Percentiles rank a stretch among this genome's conserved stretches.
phyloP scores from a whole-genome alignment of 2,113 vertebrate genomes.

The Heloderma charlesbogerti region DNA sequence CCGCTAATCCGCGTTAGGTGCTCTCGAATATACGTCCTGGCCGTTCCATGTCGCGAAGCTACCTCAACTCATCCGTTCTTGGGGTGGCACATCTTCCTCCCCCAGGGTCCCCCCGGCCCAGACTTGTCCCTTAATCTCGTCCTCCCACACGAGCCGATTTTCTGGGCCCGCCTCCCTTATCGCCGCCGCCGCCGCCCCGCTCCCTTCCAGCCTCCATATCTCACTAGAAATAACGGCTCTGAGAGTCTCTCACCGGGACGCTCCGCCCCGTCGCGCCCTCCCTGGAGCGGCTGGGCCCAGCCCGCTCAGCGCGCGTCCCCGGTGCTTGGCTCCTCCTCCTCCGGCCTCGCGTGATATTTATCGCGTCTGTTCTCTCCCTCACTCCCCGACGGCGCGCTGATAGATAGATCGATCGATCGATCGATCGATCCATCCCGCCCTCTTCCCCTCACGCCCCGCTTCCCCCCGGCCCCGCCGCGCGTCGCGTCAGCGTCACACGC shows the following conservation, averaged over 20 bases:
- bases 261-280: neutral
- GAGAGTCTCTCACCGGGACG: neutral
- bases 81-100: neutral
- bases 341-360: conserved; percentile 62
- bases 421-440: neutral
- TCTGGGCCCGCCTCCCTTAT: neutral
- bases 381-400: neutral
- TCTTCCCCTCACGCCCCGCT: neutral
- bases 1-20: neutral
- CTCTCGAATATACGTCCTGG: neutral
- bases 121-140: neutral
- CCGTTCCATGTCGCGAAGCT: neutral
- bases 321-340: conserved; percentile 39
- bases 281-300: neutral
- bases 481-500: conserved; percentile 26
- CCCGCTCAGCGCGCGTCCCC: neutral
- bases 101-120: neutral
- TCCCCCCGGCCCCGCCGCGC: conserved; percentile 16
- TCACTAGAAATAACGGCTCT: neutral
- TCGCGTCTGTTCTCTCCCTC: conserved; percentile 37
- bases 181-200: neutral
- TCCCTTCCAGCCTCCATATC: neutral
- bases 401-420: neutral
- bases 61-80: neutral
- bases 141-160: neutral